Conservation (phyloP, 2,113 vertebrate species). For the Mastomys coucha region DNA sequence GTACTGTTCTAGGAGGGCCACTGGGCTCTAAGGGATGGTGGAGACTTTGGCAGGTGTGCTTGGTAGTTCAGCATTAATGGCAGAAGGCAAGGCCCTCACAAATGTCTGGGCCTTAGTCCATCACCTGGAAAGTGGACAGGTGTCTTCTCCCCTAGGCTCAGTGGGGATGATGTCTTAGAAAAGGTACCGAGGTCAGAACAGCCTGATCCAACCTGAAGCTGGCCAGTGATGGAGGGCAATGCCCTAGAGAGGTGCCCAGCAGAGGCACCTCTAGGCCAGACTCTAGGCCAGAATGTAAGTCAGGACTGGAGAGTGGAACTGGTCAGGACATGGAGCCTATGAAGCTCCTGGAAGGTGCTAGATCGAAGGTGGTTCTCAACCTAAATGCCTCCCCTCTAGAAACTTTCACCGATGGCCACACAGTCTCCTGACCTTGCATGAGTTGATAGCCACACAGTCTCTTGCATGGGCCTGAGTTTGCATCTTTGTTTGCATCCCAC, state of each 20-base stretch:
- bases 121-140: background rate
- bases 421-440: rapidly evolving
- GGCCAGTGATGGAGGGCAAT: background rate
- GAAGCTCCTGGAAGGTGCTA: rapidly evolving
- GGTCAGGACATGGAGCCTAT: rapidly evolving
- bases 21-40: too few relatives aligned
- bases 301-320: background rate
- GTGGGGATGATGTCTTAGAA: background rate
- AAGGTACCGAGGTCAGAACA: background rate
- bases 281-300: background rate
- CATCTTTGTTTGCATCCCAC: rapidly evolving
- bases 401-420: background rate
- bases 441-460: background rate
- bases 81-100: rapidly evolving
- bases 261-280: too few relatives aligned
- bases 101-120: background rate
- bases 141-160: rapidly evolving
- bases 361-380: rapidly evolving
- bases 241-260: too few relatives aligned
- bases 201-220: too few relatives aligned
- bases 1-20: too few relatives aligned
- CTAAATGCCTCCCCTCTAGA: rapidly evolving
- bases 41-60: background rate
- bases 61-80: background rate
- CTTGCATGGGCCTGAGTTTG: too few relatives aligned